phyloP scores from a whole-genome alignment of 2,888 invertebrate genomes.

The Disparrhopalites patrizii region DNA sequence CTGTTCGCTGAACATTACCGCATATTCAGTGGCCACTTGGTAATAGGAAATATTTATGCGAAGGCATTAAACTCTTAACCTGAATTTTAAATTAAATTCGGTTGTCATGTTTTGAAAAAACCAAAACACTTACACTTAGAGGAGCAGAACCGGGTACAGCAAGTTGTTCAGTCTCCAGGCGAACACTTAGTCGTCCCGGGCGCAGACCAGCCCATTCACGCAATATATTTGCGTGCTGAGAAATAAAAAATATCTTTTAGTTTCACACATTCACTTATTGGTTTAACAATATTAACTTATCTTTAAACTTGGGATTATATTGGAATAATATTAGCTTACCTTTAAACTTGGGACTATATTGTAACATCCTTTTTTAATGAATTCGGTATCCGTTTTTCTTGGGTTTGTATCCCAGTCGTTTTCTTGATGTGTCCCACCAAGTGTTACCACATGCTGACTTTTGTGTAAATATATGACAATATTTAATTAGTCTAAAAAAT shows the following conservation, averaged over 20 bases:
- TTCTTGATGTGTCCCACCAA: conserved; percentile 74
- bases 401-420: conserved; percentile 59
- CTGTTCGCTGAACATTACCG: no score
- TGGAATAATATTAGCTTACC: background rate
- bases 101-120: no score
- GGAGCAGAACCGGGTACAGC: background rate
- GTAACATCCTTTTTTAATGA: conserved; percentile 63
- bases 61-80: no score
- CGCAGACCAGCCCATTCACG: conserved; percentile 69
- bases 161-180: background rate
- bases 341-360: conserved; percentile 8
- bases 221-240: conserved; percentile 57
- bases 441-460: conserved; percentile 61
- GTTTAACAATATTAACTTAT: background rate
- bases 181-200: conserved; percentile 60
- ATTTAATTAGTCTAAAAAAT: background rate
- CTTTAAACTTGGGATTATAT: conserved; percentile 57
- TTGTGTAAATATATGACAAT: conserved; percentile 32
- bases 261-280: background rate
- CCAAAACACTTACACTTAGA: no score
- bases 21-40: no score
- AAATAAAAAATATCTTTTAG: conserved; percentile 53
- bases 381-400: conserved; percentile 58
- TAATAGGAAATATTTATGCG: no score
- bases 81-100: no score